phyloP scores from a whole-genome alignment of 2,888 invertebrate genomes.

The Temnothorax ravouxi region DNA sequence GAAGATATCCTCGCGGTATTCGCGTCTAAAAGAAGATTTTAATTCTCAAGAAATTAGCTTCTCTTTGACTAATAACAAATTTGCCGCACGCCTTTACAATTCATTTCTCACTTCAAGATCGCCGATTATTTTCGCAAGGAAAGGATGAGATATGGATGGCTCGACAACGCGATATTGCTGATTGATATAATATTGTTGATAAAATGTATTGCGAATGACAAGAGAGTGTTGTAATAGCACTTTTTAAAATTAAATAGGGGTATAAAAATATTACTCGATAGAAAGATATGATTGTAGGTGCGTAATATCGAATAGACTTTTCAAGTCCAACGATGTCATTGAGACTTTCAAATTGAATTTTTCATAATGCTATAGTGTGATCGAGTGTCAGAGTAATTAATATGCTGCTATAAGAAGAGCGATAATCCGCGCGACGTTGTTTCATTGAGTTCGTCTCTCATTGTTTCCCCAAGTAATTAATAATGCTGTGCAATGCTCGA shows the following conservation, averaged over 20 bases:
- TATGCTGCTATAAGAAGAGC: not conserved
- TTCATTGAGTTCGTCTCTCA: constrained; percentile 6
- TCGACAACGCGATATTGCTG: not conserved
- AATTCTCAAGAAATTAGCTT: constrained; percentile 52
- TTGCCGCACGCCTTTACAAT: not conserved
- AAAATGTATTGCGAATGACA: not conserved
- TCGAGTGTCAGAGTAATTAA: constrained; percentile 7
- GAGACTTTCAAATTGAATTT: constrained; percentile 31
- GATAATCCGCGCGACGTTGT: constrained; percentile 7
- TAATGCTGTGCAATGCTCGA: not conserved
- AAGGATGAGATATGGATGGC: not conserved
- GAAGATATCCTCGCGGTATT: constrained; percentile 21
- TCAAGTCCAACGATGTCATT: not conserved
- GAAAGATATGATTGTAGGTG: not conserved
- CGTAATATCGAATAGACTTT: constrained; percentile 9
- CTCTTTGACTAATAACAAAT: not conserved
- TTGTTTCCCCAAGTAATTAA: not conserved
- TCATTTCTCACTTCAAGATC: not conserved
- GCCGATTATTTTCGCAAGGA: not conserved
- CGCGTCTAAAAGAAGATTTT: constrained; percentile 49
- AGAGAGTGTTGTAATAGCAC: not conserved
- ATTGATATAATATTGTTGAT: not conserved
- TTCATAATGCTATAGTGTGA: not conserved
- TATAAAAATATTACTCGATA: not conserved
- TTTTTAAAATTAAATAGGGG: not conserved